Evolutionary conservation across 2,797 vertebrate genomes (phyloP).

Genomic region (Lacerta bilineata): DNA sequence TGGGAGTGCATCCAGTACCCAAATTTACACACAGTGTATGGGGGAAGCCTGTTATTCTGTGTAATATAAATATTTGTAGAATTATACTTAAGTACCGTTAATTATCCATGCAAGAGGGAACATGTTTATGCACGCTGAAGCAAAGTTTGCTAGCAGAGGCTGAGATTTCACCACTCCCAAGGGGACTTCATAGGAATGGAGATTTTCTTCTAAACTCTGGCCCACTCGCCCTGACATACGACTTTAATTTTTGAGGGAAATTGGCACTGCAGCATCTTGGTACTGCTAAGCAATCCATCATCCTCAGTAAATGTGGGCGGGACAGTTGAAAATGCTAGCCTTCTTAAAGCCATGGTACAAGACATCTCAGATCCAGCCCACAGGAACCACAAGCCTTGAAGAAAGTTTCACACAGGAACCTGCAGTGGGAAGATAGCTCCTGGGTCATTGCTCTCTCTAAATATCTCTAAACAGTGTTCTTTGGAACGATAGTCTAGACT

Average conservation of each 20-base stretch:
- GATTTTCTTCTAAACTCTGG: slow-evolving; percentile 33
- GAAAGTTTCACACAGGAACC: slow-evolving; percentile 32
- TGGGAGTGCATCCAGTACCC: background rate
- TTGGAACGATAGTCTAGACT: background rate
- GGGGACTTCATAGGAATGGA: slow-evolving; percentile 44
- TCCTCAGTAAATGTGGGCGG: slow-evolving; percentile 17
- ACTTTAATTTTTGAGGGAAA: slow-evolving; percentile 39
- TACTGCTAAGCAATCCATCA: slow-evolving; percentile 51
- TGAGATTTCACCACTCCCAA: slow-evolving; percentile 53
- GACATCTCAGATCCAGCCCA: slow-evolving; percentile 17
- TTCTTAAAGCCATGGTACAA: slow-evolving; percentile 18
- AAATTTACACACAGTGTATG: background rate
- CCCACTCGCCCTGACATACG: slow-evolving; percentile 18
- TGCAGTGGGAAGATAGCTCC: background rate
- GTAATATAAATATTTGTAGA: background rate
- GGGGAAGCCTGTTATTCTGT: background rate
- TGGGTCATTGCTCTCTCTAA: slow-evolving; percentile 23
- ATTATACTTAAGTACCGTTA: background rate
- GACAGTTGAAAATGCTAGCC: slow-evolving; percentile 8
- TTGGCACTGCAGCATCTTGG: slow-evolving; percentile 42
- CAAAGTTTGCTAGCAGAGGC: slow-evolving; percentile 48
- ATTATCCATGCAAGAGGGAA: background rate
- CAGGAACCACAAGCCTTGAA: slow-evolving; percentile 31
- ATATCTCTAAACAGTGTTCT: background rate
- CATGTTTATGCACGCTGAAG: slow-evolving; percentile 22